phyloP scores from a whole-genome alignment of 2,888 invertebrate genomes.

The Drosophila colorata region DNA sequence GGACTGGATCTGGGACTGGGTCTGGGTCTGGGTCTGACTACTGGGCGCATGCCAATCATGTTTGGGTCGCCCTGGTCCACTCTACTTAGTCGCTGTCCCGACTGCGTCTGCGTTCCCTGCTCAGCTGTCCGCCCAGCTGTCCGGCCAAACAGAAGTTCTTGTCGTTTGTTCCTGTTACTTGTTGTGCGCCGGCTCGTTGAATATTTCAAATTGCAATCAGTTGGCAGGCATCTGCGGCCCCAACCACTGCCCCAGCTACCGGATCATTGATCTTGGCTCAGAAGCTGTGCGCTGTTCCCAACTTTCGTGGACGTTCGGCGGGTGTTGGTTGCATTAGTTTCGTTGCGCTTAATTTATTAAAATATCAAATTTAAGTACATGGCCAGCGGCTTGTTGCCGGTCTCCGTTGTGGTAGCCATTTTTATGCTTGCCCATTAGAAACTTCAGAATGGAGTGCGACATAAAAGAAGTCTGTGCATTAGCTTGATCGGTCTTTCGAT shows the following conservation, averaged over 20 bases:
- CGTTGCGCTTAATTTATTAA: constrained; percentile 71
- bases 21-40: constrained; percentile 15
- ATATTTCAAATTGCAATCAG: constrained; percentile 82
- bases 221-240: constrained; percentile 71
- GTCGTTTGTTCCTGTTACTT: constrained; percentile 71
- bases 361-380: constrained; percentile 77
- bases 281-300: constrained; percentile 7
- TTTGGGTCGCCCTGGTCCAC: constrained; percentile 34
- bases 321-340: constrained; percentile 59
- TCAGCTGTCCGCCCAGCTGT: constrained; percentile 38
- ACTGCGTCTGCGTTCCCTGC: constrained; percentile 26
- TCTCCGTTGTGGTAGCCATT: constrained; percentile 39
- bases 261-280: constrained; percentile 38
- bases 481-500: not conserved
- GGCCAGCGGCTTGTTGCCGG: constrained; percentile 25
- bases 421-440: constrained; percentile 34
- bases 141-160: constrained; percentile 75
- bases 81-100: constrained; percentile 52
- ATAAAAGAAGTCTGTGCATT: not conserved
- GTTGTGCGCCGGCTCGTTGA: constrained; percentile 68
- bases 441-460: not conserved
- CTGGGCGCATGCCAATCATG: constrained; percentile 66
- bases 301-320: constrained; percentile 14
- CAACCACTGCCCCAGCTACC: constrained; percentile 45
- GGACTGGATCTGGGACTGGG: constrained; percentile 6